These are phyloP conservation scores for Phalacrocorax aristotelis DNA, from an alignment of 2,113 vertebrate species.

Conservation along the genomic window DNA sequence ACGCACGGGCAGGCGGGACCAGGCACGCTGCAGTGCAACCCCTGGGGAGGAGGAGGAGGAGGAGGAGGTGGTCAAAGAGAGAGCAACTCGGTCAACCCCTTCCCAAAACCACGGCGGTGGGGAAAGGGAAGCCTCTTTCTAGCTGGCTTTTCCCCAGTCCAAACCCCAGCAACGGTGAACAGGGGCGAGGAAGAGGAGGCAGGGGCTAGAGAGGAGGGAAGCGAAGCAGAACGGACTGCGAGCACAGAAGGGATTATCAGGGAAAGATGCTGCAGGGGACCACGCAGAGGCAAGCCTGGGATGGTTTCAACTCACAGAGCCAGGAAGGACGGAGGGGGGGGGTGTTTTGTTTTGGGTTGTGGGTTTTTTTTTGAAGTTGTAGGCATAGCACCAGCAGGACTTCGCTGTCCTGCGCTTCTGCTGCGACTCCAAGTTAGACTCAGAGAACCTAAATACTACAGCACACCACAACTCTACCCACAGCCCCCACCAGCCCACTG, in stretches of 20 bases:
- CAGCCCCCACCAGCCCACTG: too few relatives aligned
- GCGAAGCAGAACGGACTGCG: rapidly evolving
- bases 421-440: rapidly evolving
- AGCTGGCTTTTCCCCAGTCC: background rate
- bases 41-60: background rate
- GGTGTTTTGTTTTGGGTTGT: too few relatives aligned
- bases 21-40: background rate
- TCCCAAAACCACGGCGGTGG: rapidly evolving
- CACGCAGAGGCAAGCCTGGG: rapidly evolving
- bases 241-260: rapidly evolving
- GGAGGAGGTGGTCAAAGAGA: too few relatives aligned
- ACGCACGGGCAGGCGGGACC: too few relatives aligned
- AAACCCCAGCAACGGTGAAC: background rate
- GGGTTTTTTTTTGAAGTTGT: too few relatives aligned
- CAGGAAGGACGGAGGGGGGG: too few relatives aligned
- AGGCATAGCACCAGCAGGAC: too few relatives aligned
- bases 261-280: background rate
- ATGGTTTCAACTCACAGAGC: rapidly evolving
- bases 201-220: background rate
- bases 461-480: too few relatives aligned
- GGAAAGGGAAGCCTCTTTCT: background rate
- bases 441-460: rapidly evolving
- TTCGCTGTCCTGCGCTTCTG: background rate
- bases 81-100: rapidly evolving
- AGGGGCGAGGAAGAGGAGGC: background rate